phyloP scores from a whole-genome alignment of 2,797 vertebrate species.

The Tarsius wallacei region DNA sequence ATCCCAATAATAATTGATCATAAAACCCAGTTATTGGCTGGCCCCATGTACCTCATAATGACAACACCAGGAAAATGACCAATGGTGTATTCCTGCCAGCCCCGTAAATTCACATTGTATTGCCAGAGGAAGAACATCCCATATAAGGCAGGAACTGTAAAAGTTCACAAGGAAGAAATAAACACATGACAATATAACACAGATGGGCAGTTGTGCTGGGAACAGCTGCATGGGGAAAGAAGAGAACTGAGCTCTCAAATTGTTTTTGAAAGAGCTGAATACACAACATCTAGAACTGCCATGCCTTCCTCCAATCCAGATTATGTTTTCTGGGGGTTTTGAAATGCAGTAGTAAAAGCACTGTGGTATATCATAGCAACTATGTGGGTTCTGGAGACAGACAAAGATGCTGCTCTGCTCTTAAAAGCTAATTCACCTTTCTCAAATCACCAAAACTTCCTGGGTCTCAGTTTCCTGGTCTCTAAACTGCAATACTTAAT shows the following conservation, averaged over 20 bases:
- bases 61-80: conserved; percentile 26
- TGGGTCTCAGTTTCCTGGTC: neutral
- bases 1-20: conserved; percentile 60
- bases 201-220: too few species aligned
- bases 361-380: accelerated
- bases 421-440: accelerated
- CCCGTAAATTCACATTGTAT: conserved; percentile 3
- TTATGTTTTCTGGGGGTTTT: neutral
- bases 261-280: neutral
- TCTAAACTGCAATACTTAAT: neutral
- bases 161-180: neutral
- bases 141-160: neutral
- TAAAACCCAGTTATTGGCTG: conserved; percentile 73
- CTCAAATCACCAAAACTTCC: too few species aligned
- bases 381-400: too few species aligned
- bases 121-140: neutral
- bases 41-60: neutral
- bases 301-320: neutral
- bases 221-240: neutral
- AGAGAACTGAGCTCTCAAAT: accelerated
- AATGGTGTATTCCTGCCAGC: neutral
- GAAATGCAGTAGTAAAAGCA: neutral
- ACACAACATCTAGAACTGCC: neutral
- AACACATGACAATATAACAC: neutral
- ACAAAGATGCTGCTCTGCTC: neutral